Evolutionary conservation across 1,140 invertebrate genomes (phyloP).

Genomic region (Philopotamus ludificatus): DNA sequence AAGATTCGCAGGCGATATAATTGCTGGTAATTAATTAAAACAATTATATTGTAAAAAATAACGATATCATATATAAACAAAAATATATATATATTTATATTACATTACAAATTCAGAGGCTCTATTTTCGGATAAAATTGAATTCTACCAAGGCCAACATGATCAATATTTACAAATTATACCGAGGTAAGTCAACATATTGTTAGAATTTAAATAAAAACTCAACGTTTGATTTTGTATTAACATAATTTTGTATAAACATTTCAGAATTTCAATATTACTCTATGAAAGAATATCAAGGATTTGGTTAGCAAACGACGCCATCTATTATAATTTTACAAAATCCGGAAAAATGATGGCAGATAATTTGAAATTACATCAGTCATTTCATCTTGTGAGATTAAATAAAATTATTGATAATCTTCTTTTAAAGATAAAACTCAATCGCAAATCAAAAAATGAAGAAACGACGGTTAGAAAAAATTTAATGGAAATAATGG

Average conservation of each 20-base stretch:
- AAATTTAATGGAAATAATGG: background rate
- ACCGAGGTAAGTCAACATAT: background rate
- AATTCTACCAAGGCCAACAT: slow-evolving; percentile 6
- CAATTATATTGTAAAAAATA: background rate
- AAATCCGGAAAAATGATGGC: background rate
- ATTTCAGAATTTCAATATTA: slow-evolving; percentile 6
- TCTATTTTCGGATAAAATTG: background rate
- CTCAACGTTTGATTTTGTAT: too few relatives aligned
- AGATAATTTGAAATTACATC: background rate
- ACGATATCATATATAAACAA: background rate
- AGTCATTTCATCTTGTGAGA: background rate
- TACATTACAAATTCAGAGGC: slow-evolving; percentile 13
- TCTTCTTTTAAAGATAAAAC: background rate
- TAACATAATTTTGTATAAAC: background rate
- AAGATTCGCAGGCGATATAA: slow-evolving; percentile 11
- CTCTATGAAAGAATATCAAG: slow-evolving; percentile 17
- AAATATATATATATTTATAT: too few relatives aligned
- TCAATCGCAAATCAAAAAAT: background rate
- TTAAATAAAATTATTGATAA: background rate
- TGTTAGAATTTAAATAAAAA: too few relatives aligned
- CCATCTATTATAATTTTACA: background rate
- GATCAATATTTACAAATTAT: background rate
- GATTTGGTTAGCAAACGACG: slow-evolving; percentile 6
- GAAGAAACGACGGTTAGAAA: background rate
- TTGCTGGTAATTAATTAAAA: background rate